Percentiles rank a stretch among this genome's conserved stretches.
These are phyloP conservation scores for Lissocephala sabroskyi DNA, from an alignment of 2,888 invertebrate species.

Conservation along the genomic window DNA sequence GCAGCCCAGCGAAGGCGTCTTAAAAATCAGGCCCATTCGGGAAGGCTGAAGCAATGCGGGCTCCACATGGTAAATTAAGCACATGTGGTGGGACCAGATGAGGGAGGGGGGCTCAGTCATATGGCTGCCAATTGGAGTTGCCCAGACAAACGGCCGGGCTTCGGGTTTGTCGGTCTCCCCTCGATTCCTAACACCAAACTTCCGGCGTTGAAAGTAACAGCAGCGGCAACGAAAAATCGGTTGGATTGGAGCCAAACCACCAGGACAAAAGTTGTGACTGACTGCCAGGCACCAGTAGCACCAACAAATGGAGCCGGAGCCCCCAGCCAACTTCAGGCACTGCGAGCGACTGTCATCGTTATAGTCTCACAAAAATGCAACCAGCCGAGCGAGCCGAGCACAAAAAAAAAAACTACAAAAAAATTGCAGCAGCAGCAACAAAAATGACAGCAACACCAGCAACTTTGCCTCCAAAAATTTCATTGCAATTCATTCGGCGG, in stretches of 20 bases:
- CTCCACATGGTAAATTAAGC: no score
- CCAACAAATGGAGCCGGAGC: conserved; percentile 55
- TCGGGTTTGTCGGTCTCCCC: conserved; percentile 33
- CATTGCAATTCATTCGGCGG: conserved; percentile 62
- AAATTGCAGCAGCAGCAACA: neutral
- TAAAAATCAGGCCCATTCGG: no score
- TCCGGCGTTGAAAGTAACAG: conserved; percentile 23
- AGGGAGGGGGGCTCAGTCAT: no score
- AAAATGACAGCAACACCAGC: conserved; percentile 18
- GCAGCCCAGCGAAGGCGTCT: no score
- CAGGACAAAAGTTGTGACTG: conserved; percentile 63
- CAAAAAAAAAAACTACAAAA: conserved; percentile 1
- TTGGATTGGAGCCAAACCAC: conserved; percentile 56
- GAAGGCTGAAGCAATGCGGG: no score
- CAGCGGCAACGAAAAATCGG: conserved; percentile 18
- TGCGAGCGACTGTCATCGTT: conserved; percentile 47
- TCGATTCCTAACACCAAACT: conserved; percentile 62
- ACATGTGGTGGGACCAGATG: no score
- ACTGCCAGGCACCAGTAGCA: no score
- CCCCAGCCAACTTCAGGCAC: conserved; percentile 9
- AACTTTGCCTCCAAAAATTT: conserved; percentile 54
- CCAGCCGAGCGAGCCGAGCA: neutral
- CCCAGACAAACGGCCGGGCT: conserved; percentile 14
- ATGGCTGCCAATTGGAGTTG: no score
- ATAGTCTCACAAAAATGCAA: conserved; percentile 31